Evolutionary conservation across 1,140 invertebrate species (phyloP).

Genomic region (Calycopis cecrops): DNA sequence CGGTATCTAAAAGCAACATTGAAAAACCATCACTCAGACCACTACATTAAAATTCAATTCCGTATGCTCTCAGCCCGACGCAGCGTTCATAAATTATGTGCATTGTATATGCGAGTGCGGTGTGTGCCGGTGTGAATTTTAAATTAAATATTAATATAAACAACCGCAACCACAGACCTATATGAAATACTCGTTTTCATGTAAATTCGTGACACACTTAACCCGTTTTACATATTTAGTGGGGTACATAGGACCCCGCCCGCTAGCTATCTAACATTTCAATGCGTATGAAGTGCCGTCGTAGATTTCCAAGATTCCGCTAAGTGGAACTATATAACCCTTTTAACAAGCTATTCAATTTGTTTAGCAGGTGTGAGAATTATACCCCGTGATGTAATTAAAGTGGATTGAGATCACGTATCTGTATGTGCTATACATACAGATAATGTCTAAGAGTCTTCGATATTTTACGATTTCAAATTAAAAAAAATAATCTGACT

Average conservation of each 20-base stretch:
- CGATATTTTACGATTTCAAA: too few relatives aligned
- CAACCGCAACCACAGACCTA: conserved; percentile 37
- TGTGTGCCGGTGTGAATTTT: conserved; percentile 53
- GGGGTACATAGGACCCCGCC: background rate
- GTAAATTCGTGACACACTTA: conserved; percentile 34
- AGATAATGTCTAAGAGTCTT: too few relatives aligned
- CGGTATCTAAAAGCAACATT: conserved; percentile 74
- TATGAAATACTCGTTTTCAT: conserved; percentile 33
- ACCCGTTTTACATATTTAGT: conserved; percentile 20
- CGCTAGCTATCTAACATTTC: too few relatives aligned
- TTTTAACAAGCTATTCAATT: too few relatives aligned
- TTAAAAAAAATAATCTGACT: too few relatives aligned
- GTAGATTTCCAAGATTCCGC: too few relatives aligned
- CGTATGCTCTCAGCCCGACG: conserved; percentile 6
- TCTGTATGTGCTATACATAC: too few relatives aligned
- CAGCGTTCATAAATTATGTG: conserved; percentile 40
- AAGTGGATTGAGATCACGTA: too few relatives aligned
- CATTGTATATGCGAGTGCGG: conserved; percentile 36
- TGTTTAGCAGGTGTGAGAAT: too few relatives aligned
- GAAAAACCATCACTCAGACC: background rate
- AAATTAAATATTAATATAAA: conserved; percentile 62
- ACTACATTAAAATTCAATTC: conserved; percentile 16
- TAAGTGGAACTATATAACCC: too few relatives aligned
- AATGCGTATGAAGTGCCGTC: too few relatives aligned
- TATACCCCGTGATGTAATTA: too few relatives aligned